A percentile compares a stretch with the other conserved stretches of the same genome.
Conservation (phyloP, 1,140 invertebrate genomes). For the Dendrolimus punctatus region DNA sequence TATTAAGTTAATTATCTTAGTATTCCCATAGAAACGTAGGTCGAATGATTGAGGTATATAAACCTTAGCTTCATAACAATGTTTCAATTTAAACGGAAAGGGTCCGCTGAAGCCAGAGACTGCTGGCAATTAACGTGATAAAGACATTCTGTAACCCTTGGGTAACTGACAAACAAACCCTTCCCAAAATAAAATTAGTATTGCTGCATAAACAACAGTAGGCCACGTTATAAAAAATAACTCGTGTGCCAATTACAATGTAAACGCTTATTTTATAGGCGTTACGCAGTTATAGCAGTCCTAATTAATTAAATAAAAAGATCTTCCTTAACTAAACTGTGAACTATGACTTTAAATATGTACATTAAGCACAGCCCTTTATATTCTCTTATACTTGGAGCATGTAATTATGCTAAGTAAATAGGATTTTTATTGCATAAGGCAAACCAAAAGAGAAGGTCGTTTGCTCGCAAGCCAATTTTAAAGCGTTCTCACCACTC, state of each 20-base stretch:
- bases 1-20: too few relatives aligned
- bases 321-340: too few relatives aligned
- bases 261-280: neutral
- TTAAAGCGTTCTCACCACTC: conserved; percentile 29
- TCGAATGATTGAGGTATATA: conserved; percentile 1
- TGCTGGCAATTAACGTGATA: conserved; percentile 41
- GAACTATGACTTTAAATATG: too few relatives aligned
- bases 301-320: too few relatives aligned
- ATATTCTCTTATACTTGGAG: conserved; percentile 31
- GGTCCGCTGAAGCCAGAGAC: conserved; percentile 18
- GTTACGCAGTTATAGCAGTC: too few relatives aligned
- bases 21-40: neutral
- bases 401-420: conserved; percentile 34
- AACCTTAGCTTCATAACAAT: conserved; percentile 14
- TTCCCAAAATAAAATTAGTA: conserved; percentile 31
- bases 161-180: conserved; percentile 29
- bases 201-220: conserved; percentile 18
- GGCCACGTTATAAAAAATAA: conserved; percentile 5
- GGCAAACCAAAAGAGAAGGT: conserved; percentile 36
- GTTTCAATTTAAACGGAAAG: conserved; percentile 23
- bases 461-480: conserved; percentile 47
- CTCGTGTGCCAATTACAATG: neutral
- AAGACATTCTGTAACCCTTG: conserved; percentile 33
- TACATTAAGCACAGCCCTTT: conserved; percentile 17
- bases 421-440: conserved; percentile 51